Evolutionary conservation across 2,888 invertebrate genomes (phyloP).

Genomic region (Himalopsyche tibetana): DNA sequence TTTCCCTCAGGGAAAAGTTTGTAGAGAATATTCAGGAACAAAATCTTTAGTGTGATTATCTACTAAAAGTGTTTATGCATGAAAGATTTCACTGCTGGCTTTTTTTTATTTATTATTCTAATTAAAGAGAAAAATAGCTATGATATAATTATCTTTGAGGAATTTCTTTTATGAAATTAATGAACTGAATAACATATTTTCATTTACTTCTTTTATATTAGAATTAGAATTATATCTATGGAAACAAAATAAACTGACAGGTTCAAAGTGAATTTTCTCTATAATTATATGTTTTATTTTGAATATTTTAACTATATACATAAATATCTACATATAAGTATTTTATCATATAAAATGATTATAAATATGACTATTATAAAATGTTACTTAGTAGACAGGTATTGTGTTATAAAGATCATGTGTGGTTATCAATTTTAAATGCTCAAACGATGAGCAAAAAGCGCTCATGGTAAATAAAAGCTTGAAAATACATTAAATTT

Average conservation of each 20-base stretch:
- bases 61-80: too few relatives aligned
- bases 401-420: slow-evolving; percentile 49
- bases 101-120: too few relatives aligned
- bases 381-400: slow-evolving; percentile 19
- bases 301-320: slow-evolving; percentile 22
- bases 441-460: not conserved
- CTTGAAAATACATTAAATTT: not conserved
- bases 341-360: not conserved
- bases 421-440: slow-evolving; percentile 62
- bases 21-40: too few relatives aligned
- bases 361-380: slow-evolving; percentile 35
- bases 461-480: not conserved
- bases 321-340: slow-evolving; percentile 36
- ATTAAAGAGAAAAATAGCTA: too few relatives aligned
- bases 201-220: too few relatives aligned
- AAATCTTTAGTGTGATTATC: too few relatives aligned
- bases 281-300: not conserved
- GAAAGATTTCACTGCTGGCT: too few relatives aligned
- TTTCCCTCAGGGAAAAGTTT: too few relatives aligned
- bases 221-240: too few relatives aligned
- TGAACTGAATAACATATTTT: too few relatives aligned
- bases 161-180: too few relatives aligned
- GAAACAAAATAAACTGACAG: not conserved
- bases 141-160: too few relatives aligned
- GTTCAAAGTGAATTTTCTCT: not conserved